Conservation (phyloP, 2,113 vertebrate genomes). For the Leucoraja erinaceus region DNA sequence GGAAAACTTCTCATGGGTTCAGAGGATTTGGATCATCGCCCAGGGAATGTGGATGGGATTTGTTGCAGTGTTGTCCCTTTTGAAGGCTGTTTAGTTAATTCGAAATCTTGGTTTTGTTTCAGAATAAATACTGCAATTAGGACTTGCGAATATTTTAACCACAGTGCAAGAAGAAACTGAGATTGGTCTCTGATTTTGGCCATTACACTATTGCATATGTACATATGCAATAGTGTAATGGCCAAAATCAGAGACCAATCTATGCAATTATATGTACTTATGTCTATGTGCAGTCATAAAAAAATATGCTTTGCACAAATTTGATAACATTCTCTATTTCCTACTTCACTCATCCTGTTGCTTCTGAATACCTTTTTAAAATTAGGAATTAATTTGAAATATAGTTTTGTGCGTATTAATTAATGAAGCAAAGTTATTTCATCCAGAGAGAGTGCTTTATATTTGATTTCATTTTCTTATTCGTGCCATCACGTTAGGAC, state of each 20-base stretch:
- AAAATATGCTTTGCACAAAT: not conserved
- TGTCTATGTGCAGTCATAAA: not conserved
- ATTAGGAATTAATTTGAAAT: not conserved
- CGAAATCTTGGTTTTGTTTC: not conserved
- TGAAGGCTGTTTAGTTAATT: constrained; percentile 6
- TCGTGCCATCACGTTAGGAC: not conserved
- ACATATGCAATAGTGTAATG: too few relatives aligned
- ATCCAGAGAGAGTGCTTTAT: not conserved
- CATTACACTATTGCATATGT: not conserved
- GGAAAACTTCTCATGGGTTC: constrained; percentile 30
- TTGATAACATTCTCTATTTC: constrained; percentile 3
- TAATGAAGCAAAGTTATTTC: not conserved
- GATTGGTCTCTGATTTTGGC: not conserved
- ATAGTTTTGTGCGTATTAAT: not conserved
- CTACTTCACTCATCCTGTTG: not conserved
- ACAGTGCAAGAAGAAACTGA: not conserved
- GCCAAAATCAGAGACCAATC: too few relatives aligned
- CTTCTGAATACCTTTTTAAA: not conserved
- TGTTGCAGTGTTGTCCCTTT: not conserved
- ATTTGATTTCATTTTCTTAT: constrained; percentile 9
- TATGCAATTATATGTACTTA: too few relatives aligned
- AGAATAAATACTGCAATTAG: not conserved
- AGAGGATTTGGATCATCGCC: not conserved
- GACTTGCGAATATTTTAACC: not conserved
- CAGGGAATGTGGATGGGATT: not conserved